Evolutionary conservation across 2,888 invertebrate genomes (phyloP).

Genomic region (Galerucella pusilla): DNA sequence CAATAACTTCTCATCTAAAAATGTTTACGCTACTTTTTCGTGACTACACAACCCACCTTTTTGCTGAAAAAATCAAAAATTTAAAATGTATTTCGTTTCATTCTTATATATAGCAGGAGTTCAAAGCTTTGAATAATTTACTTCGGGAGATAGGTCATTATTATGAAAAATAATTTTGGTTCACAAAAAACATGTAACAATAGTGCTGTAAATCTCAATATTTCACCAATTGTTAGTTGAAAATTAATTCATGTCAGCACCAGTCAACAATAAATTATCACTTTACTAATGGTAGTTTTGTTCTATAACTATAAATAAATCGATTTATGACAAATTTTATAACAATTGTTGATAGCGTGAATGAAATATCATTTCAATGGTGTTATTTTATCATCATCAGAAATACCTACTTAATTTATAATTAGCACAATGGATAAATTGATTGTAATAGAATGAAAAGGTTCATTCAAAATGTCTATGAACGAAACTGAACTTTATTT

Average conservation of each 20-base stretch:
- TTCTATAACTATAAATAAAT: neutral
- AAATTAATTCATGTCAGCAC: neutral
- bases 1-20: too few relatives aligned
- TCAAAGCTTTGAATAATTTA: too few relatives aligned
- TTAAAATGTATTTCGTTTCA: too few relatives aligned
- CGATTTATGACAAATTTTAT: constrained; percentile 1
- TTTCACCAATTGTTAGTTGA: neutral
- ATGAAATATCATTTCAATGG: neutral
- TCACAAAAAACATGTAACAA: neutral
- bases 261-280: neutral
- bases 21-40: too few relatives aligned
- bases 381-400: too few relatives aligned
- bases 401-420: neutral
- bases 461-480: neutral
- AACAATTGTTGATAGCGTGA: neutral
- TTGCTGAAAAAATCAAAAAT: too few relatives aligned
- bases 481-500: neutral
- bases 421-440: neutral
- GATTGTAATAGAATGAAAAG: neutral
- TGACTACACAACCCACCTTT: too few relatives aligned
- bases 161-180: neutral
- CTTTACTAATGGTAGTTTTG: neutral
- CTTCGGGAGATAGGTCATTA: too few relatives aligned
- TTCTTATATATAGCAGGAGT: too few relatives aligned
- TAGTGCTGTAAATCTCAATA: neutral